These are phyloP conservation scores for Telenomus remus DNA, from an alignment of 1,140 invertebrate genomes.

Conservation along the genomic window DNA sequence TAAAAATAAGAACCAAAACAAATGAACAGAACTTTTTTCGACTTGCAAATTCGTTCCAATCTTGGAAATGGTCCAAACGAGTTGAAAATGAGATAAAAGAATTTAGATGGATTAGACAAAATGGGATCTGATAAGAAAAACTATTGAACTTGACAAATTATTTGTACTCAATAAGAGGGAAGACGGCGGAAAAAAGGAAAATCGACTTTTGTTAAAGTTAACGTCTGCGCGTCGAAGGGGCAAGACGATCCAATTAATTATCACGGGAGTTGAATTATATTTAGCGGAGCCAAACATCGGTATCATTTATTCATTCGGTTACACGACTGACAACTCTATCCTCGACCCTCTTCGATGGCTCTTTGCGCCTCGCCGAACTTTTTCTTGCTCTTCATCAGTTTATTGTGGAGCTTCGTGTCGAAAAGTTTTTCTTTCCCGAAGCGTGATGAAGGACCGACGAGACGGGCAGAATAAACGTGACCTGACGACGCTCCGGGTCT, in stretches of 20 bases:
- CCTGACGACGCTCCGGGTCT: conserved; percentile 19
- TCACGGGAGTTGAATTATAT: conserved; percentile 53
- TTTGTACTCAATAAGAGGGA: too few species aligned
- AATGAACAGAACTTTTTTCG: too few species aligned
- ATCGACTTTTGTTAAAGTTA: too few species aligned
- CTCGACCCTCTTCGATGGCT: conserved; percentile 51
- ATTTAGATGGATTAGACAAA: too few species aligned
- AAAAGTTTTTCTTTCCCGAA: conserved; percentile 54
- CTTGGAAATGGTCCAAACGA: too few species aligned
- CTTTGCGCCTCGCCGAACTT: conserved; percentile 39
- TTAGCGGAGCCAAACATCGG: conserved; percentile 34
- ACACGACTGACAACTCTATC: conserved; percentile 49
- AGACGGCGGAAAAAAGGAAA: too few species aligned
- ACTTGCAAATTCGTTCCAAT: too few species aligned
- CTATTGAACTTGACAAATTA: too few species aligned
- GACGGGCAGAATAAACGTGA: conserved; percentile 56
- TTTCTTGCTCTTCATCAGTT: conserved; percentile 43
- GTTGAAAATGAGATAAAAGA: too few species aligned
- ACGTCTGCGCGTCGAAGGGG: too few species aligned
- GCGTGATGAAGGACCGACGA: conserved; percentile 50
- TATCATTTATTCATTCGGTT: conserved; percentile 58
- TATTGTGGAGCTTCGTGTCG: conserved; percentile 33
- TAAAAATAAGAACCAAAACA: too few species aligned
- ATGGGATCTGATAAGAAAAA: too few species aligned
- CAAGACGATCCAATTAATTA: conserved; percentile 50